Conservation (phyloP, 2,113 vertebrate genomes). For the Chunga burmeisteri region DNA sequence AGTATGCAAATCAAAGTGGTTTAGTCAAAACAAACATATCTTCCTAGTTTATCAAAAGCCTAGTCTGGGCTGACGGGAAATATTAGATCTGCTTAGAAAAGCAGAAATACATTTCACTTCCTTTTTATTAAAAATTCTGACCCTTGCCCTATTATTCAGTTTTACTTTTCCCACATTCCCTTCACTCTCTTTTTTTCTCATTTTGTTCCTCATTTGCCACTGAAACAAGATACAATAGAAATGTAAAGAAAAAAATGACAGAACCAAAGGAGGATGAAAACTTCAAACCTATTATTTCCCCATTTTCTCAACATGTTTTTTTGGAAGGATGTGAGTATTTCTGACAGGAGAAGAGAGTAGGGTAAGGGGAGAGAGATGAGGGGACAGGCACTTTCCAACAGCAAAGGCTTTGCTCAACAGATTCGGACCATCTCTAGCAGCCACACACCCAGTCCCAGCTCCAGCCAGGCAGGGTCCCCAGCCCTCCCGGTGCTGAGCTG, state of each 20-base stretch:
- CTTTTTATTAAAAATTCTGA: background rate
- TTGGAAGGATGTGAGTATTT: background rate
- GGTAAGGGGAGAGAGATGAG: background rate
- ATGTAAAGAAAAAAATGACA: accelerated
- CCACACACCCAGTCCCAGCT: background rate
- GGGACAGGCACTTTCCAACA: background rate
- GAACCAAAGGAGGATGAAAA: background rate
- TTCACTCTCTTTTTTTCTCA: background rate
- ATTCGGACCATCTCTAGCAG: background rate
- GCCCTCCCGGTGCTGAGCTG: background rate
- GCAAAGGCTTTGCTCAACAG: background rate
- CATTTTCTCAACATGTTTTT: background rate
- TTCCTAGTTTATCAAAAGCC: background rate
- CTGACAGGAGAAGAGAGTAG: background rate
- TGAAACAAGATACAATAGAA: background rate
- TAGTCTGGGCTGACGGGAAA: background rate
- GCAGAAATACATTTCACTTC: conserved; percentile 6
- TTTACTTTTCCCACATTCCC: background rate
- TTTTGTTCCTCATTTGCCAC: background rate
- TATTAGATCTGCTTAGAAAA: background rate
- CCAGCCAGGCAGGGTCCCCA: background rate
- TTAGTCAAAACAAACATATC: background rate
- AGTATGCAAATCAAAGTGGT: background rate
- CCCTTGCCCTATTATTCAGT: background rate
- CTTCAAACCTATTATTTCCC: background rate